Conservation (phyloP, 2,113 vertebrate species). For the Oreocharis arfaki region DNA sequence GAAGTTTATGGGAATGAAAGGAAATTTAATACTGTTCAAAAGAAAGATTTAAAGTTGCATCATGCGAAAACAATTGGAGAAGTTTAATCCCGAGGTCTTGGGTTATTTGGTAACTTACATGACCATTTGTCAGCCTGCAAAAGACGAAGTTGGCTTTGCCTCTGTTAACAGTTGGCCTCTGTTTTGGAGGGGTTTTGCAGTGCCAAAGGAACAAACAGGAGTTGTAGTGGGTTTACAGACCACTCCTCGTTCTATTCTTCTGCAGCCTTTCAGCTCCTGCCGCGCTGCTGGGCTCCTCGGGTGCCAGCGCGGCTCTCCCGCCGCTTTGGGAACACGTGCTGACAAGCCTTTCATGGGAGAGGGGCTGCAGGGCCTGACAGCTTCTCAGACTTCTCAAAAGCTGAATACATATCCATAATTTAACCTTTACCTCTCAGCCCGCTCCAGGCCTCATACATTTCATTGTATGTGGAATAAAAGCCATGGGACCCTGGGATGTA, state of each 20-base stretch:
- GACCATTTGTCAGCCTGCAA: constrained; percentile 53
- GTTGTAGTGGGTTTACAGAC: background rate
- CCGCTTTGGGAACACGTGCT: background rate
- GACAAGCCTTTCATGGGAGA: background rate
- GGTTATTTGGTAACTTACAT: constrained; percentile 39
- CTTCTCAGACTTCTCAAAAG: background rate
- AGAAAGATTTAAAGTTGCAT: constrained; percentile 59
- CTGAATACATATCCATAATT: background rate
- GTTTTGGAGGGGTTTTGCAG: background rate
- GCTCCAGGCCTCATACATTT: background rate
- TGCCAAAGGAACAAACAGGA: background rate
- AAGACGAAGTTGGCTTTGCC: constrained; percentile 37
- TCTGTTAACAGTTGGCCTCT: constrained; percentile 44
- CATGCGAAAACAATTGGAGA: constrained; percentile 67
- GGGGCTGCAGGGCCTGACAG: background rate
- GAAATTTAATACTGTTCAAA: constrained; percentile 64
- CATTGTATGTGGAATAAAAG: background rate
- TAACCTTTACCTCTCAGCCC: background rate
- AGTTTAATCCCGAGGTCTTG: constrained; percentile 38
- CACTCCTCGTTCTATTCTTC: background rate
- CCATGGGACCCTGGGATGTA: background rate
- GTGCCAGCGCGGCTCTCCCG: background rate
- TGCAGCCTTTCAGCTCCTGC: background rate
- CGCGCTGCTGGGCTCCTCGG: background rate
- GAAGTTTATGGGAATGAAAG: constrained; percentile 69